Evolutionary conservation across 2,113 vertebrate species (phyloP).

Genomic region (Muscicapa adusta): DNA sequence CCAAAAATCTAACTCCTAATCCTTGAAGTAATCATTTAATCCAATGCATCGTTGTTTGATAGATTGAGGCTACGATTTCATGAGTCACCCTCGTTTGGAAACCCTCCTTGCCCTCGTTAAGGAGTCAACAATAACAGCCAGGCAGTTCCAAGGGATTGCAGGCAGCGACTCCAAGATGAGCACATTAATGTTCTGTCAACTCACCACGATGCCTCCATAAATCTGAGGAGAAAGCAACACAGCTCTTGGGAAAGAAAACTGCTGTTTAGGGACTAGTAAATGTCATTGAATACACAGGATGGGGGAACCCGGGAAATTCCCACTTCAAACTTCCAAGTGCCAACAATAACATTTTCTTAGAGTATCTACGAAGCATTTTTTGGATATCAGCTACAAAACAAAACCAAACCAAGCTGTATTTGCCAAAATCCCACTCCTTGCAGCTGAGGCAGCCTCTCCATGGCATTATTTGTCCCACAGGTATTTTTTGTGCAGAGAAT

Average conservation of each 20-base stretch:
- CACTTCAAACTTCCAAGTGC: neutral
- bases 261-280: neutral
- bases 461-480: neutral
- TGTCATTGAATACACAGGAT: neutral
- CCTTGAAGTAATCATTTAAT: constrained; percentile 49
- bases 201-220: constrained; percentile 29
- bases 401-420: neutral
- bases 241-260: constrained; percentile 12
- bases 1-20: neutral
- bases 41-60: constrained; percentile 22
- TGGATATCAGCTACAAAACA: neutral
- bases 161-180: neutral
- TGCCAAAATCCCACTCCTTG: neutral
- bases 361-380: neutral
- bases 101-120: neutral
- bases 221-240: neutral
- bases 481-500: too few species aligned
- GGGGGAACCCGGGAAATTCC: neutral
- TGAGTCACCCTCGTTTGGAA: constrained; percentile 3
- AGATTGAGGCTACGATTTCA: constrained; percentile 50
- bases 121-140: constrained; percentile 26
- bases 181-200: constrained; percentile 46
- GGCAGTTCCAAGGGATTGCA: constrained; percentile 8
- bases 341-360: neutral
- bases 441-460: neutral